Conservation (phyloP, 2,113 vertebrate species). For the Ranitomeya variabilis region DNA sequence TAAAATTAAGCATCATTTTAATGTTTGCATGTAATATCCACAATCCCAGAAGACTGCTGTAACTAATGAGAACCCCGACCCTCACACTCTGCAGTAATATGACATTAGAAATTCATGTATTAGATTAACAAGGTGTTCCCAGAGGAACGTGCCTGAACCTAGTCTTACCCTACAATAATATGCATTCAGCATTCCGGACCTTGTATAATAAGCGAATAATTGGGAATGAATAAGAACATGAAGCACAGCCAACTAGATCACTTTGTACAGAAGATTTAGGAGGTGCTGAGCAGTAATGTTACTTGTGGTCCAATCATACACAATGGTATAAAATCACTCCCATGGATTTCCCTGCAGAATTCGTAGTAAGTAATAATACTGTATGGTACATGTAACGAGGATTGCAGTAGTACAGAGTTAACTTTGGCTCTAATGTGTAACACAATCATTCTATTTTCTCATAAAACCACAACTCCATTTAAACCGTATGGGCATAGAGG, state of each 20-base stretch:
- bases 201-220: conserved; percentile 6
- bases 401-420: too few relatives aligned
- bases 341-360: neutral
- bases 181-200: neutral
- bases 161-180: neutral
- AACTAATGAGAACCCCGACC: conserved; percentile 2
- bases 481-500: too few relatives aligned
- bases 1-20: neutral
- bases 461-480: too few relatives aligned
- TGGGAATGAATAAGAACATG: neutral
- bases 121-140: conserved; percentile 7
- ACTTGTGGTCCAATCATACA: neutral
- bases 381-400: neutral
- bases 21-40: neutral
- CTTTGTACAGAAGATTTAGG: neutral
- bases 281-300: neutral
- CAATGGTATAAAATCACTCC: neutral
- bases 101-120: conserved; percentile 13
- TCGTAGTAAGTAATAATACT: neutral
- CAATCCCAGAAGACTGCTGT: neutral
- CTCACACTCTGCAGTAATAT: neutral
- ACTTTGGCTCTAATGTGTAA: too few relatives aligned
- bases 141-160: neutral
- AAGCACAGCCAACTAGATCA: conserved; percentile 8
- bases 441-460: too few relatives aligned